Evolutionary conservation across 2,797 vertebrate species (phyloP), one percentile per base, ranked within the genome.

Genomic region (Triplophysa yarkandensis): DNA sequence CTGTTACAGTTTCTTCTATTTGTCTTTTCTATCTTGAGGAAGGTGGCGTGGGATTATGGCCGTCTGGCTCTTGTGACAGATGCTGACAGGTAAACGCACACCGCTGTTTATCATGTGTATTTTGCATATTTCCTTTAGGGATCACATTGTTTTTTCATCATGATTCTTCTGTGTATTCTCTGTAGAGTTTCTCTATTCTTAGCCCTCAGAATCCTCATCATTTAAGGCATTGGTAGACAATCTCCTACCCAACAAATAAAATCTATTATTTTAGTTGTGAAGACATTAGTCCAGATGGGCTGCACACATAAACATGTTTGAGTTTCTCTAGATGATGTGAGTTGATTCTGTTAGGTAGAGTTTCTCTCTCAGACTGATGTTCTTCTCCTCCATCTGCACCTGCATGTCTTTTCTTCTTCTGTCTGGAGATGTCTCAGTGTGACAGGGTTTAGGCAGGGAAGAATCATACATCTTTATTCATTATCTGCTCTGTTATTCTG

Each of bases 11-110:
- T 93, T 57, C 89, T 98, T 65, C 90, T 98, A 76, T 98, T 98
- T 70, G 90, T 96, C 76, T 98, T 98, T 78, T 98, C 97, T 72
- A 94, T 98, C 77, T 85, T 98, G 71, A 87, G 97, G 81, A 98
- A 98, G 78, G 94, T 98, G 55, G 96, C 96, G 6, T 98, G 97
- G 97, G 96, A 98, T 87, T 98, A 98, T 0, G 97, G 97, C 52
- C 94, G 97, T 9, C 89, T 98, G 86, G 97, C 96, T 21, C 89
- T 98, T 83, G 96, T 98, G 86, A 97, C 96, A 0, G 96, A 98
- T 71, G 96, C 95, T 17, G 97, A 98, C 93, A 98, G 97, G 97
- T 98, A 92, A 88, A 52, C 16, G 7, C 46, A 7, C 17, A 9
- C 19, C 13, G 0, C 10, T 21, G 55, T 52, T n/a, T 27, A 9